Evolutionary conservation across 2,113 vertebrate species (phyloP).

Genomic region (Mastomys natalensis): DNA sequence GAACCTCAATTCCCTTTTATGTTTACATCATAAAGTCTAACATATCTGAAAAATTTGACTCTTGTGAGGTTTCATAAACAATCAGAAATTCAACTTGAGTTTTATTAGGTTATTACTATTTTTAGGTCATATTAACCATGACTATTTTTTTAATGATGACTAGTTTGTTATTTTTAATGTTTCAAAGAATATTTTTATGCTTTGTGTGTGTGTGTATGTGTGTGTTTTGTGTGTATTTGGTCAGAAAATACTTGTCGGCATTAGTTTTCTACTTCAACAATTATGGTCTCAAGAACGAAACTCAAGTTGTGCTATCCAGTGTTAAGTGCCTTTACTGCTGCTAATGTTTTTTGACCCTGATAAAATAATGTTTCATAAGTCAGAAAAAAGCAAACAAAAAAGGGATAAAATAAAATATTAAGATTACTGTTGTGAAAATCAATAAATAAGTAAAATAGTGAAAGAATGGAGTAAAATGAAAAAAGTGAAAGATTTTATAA

Average conservation of each 20-base stretch:
- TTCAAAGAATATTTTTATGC: neutral
- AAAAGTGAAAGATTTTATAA: neutral
- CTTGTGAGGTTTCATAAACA: neutral
- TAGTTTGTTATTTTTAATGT: neutral
- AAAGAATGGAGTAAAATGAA: neutral
- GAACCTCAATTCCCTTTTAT: neutral
- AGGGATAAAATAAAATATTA: neutral
- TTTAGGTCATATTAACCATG: neutral
- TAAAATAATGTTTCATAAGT: neutral
- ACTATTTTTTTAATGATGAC: neutral
- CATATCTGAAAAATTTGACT: neutral
- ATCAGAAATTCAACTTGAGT: neutral
- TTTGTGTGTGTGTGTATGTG: neutral
- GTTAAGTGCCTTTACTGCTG: neutral
- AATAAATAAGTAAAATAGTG: neutral
- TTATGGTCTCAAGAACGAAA: neutral
- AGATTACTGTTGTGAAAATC: neutral
- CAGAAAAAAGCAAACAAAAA: neutral
- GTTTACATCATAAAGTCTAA: neutral
- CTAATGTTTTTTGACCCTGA: rapidly evolving
- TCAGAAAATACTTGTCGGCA: neutral
- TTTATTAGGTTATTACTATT: neutral
- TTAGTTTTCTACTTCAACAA: neutral
- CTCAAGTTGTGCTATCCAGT: neutral
- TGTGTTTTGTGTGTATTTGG: neutral